Base-by-base conservation (phyloP, 1,140 invertebrate species). In the Pogonomyrmex californicus region DNA sequence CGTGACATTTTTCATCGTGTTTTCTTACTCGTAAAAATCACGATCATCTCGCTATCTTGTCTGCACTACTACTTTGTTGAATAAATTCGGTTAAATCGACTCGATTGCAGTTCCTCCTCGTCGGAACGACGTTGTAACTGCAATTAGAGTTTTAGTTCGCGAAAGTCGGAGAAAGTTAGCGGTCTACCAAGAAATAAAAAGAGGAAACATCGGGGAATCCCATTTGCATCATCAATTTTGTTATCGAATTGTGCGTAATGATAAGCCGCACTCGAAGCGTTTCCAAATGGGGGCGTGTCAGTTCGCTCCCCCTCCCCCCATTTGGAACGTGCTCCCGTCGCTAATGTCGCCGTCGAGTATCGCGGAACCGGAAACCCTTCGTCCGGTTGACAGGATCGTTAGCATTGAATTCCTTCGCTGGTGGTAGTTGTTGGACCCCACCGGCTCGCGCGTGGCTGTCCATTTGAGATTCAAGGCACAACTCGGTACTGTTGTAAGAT, bases 401-500 rank as follows among this genome's bases (percentile, higher is more conserved):
- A 91, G 56, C 41, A 65, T 85, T 36, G 54, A 60, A 76, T 68
- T 79, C 44, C 56, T 51, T 78, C 23, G 49, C 12, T 60, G 62
- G 77, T 86, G 71, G 65, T 81, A 41, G 60, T 56, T 23, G 83
- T 70, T 81, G 56, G 23, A 23, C 23, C 23, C 17, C 76, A 71
- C 63, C 65, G 82, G 71, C 47, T 62, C 44, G 12, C n/a, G 58
- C 56, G 60, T 58, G 23, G 12, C 3, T 33, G 65, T 47, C 54
- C 56, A 86, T 88, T 90, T 90, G 89, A 91, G 83, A 91, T 91
- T 91, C 90, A 91, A 86, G 82, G 83, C 90, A 88, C 78, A 85
- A 70, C 49, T 54, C 60, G 44, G 10, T 73, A 47, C 65, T 88
- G 83, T 90, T 90, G 89, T 90, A 90, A 91, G 89, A 91, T 91